Evolutionary conservation across 2,113 vertebrate genomes (phyloP).

Genomic region (Ursus arctos): DNA sequence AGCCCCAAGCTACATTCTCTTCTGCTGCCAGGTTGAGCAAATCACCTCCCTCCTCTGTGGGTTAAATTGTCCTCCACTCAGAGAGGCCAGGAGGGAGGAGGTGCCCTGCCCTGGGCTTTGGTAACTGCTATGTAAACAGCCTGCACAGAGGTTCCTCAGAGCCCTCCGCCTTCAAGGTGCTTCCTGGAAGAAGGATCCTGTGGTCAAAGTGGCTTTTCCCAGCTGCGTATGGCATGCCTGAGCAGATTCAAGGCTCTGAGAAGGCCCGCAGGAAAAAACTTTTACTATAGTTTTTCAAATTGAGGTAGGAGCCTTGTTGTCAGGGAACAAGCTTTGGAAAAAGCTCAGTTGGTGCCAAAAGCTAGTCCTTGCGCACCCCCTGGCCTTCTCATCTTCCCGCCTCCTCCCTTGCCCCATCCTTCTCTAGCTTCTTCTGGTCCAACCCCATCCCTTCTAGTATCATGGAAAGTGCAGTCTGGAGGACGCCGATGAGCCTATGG

Average conservation of each 20-base stretch:
- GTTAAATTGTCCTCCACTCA: background rate
- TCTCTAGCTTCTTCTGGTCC: background rate
- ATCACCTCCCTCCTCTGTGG: background rate
- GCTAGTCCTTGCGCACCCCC: background rate
- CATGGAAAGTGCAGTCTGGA: background rate
- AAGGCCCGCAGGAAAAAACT: background rate
- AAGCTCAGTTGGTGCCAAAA: background rate
- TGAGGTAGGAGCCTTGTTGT: background rate
- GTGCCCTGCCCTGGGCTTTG: background rate
- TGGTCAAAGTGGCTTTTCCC: constrained; percentile 50
- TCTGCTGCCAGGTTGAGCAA: background rate
- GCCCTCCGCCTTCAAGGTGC: background rate
- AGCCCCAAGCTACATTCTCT: background rate
- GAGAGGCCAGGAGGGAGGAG: background rate
- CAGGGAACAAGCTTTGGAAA: background rate
- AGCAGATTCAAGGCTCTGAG: constrained; percentile 43
- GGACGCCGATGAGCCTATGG: background rate
- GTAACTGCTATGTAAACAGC: constrained; percentile 13
- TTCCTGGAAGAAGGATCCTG: constrained; percentile 53
- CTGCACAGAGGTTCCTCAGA: background rate
- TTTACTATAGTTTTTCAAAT: background rate
- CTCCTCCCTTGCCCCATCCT: background rate
- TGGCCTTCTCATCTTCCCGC: background rate
- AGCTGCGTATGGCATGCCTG: background rate
- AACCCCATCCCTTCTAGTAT: background rate